Conservation (phyloP, 2,113 vertebrate species). For the Chlamydotis undulata region DNA sequence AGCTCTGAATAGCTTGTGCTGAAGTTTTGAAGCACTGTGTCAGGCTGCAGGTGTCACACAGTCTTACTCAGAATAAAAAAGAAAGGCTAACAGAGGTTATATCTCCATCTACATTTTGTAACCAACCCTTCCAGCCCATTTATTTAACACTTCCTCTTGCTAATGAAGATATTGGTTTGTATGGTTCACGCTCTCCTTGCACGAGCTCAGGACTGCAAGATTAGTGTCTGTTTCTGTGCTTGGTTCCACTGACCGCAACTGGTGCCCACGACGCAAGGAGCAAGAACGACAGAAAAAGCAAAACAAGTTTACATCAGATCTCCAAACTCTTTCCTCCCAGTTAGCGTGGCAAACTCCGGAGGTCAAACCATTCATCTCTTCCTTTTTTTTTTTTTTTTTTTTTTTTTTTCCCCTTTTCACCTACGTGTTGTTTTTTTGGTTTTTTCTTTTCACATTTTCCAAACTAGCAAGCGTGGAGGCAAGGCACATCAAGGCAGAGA, state of each 20-base stretch:
- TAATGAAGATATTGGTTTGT: slow-evolving; percentile 45
- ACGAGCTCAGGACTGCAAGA: slow-evolving; percentile 51
- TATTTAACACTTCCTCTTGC: slow-evolving; percentile 71
- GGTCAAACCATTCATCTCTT: slow-evolving; percentile 17
- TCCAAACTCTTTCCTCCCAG: slow-evolving; percentile 43
- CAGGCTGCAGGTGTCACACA: slow-evolving; percentile 70
- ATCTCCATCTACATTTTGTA: slow-evolving; percentile 53
- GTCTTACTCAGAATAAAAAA: slow-evolving; percentile 75
- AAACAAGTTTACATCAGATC: slow-evolving; percentile 18
- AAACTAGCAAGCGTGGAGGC: slow-evolving; percentile 80
- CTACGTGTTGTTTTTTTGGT: background rate
- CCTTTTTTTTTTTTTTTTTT: background rate
- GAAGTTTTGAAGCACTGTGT: slow-evolving; percentile 28
- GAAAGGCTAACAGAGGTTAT: slow-evolving; percentile 48
- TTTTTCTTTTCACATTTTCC: slow-evolving; percentile 56
- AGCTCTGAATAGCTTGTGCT: background rate
- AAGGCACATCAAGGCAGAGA: slow-evolving; percentile 83
- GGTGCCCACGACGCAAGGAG: slow-evolving; percentile 45
- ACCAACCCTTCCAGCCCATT: slow-evolving; percentile 69
- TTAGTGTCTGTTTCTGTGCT: slow-evolving; percentile 33
- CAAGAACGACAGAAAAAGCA: slow-evolving; percentile 35
- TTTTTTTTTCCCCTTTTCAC: background rate
- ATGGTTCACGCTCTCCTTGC: slow-evolving; percentile 59
- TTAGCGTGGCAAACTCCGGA: background rate
- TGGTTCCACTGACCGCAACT: slow-evolving; percentile 60